Evolutionary conservation across 2,113 vertebrate genomes (phyloP), one percentile per base, ranked within the genome.

Genomic region (Oxygymnocypris stewartii): DNA sequence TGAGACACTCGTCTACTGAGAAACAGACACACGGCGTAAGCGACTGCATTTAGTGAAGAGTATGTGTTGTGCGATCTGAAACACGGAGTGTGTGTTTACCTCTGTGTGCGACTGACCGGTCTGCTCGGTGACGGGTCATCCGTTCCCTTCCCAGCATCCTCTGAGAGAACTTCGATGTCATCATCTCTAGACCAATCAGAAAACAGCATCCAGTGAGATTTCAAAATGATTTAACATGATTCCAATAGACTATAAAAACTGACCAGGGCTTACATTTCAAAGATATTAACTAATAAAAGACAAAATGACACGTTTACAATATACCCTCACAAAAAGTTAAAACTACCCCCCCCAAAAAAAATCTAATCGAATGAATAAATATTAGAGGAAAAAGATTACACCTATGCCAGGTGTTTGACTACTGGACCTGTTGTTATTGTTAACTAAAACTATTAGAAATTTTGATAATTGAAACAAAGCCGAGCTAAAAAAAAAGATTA

Each of bases 131-230:
- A 97, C 0, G 94, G 92, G 80, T 99, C 97, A 61, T 96, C 96
- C 0, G 94, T 87, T 3, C 91, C 92, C 49, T 99, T 98, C 0
- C 94, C 95, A 49, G 94, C 92, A 23, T 99, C 98, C 59, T 99
- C 97, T 0, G 93, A 69, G 61, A 99, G 94, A 49, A 99, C 98
- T 91, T 99, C 97, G 0, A 99, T 99, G 91, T 99, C 98, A 88
- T 99, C 98, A 14, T 99, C 98, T 91, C 98, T 99, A 93, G 71
- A 87, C 18, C 63, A 86, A 80, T 31, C 84, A 80, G 57, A 84
- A 44, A 86, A 91, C 88, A 73, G 88, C 37, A 90, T 28, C 83
- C 69, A 79, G 28, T 63, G 23, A 80, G 23, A 80, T 25, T n/a
- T 65, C 23, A 18, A 4, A 31, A 63, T 40, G 0, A 12, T 16